These are phyloP conservation scores for Pygocentrus nattereri DNA, from an alignment of 2,797 vertebrate genomes.

Conservation along the genomic window DNA sequence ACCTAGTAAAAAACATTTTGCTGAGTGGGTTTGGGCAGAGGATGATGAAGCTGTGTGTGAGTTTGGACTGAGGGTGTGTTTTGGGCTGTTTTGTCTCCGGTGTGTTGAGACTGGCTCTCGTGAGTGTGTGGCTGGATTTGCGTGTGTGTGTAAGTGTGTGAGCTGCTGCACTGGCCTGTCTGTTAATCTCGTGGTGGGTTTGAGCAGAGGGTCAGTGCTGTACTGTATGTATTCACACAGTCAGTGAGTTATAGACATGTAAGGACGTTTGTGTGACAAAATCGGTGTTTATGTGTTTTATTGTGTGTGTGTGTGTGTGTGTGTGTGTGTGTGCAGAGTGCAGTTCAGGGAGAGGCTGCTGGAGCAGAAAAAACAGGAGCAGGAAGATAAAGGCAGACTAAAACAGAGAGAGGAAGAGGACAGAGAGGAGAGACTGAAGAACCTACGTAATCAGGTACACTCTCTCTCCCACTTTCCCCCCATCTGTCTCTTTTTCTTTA, in stretches of 20 bases:
- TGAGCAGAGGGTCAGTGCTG: background rate
- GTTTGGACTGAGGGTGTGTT: background rate
- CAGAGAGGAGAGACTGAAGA: constrained; percentile 78
- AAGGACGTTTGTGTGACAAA: constrained; percentile 25
- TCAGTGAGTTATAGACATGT: background rate
- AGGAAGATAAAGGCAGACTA: constrained; percentile 71
- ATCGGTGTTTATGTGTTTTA: background rate
- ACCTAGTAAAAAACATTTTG: constrained; percentile 20
- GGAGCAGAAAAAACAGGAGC: constrained; percentile 75
- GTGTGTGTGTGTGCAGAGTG: constrained; percentile 77
- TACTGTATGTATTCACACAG: background rate
- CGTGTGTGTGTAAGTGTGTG: background rate
- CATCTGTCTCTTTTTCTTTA: background rate
- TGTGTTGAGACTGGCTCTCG: background rate
- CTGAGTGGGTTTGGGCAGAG: background rate
- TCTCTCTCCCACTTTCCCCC: background rate
- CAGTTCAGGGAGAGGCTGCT: constrained; percentile 80
- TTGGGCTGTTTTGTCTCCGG: background rate
- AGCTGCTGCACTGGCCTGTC: constrained; percentile 4
- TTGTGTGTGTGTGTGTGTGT: background rate
- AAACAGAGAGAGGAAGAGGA: constrained; percentile 75
- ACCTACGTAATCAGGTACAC: constrained; percentile 87
- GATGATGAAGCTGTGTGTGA: constrained; percentile 13
- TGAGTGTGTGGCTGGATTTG: constrained; percentile 23
- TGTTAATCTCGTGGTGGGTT: background rate